phyloP scores from a whole-genome alignment of 1,140 invertebrate species.

The Drosophila trapezifrons region DNA sequence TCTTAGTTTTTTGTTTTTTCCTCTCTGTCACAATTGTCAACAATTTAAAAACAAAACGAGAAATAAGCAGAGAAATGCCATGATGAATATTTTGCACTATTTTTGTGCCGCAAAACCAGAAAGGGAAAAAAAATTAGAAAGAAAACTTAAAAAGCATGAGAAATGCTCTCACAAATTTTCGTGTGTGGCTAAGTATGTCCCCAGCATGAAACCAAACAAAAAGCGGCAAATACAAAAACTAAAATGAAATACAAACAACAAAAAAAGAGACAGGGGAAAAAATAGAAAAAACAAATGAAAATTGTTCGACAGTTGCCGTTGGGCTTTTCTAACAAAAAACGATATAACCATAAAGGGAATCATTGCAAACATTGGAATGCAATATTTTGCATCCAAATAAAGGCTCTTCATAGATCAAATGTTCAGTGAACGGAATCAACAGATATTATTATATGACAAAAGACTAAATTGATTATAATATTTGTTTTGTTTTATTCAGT shows the following conservation, averaged over 20 bases:
- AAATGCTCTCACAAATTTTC: constrained; percentile 7
- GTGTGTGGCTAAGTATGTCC: constrained; percentile 23
- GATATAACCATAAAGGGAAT: neutral
- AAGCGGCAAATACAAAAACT: constrained; percentile 2
- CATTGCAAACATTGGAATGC: neutral
- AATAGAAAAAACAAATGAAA: constrained; percentile 1
- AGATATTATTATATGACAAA: neutral
- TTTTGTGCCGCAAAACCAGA: constrained; percentile 1
- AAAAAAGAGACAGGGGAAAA: neutral
- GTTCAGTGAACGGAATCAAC: constrained; percentile 10
- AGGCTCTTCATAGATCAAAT: constrained; percentile 6
- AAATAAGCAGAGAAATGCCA: neutral
- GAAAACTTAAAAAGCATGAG: constrained; percentile 4
- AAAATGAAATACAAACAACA: constrained; percentile 1
- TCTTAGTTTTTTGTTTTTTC: neutral
- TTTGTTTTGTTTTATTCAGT: constrained; percentile 6
- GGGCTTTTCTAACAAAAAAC: constrained; percentile 5
- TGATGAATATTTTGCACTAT: constrained; percentile 23
- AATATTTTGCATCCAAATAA: constrained; percentile 23
- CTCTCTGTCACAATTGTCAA: constrained; percentile 28
- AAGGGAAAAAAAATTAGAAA: constrained; percentile 9
- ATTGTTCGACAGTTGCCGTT: constrained; percentile 27
- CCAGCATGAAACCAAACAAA: constrained; percentile 23
- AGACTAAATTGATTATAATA: neutral
- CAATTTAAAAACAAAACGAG: constrained; percentile 5